A percentile compares a stretch with the other conserved stretches of the same genome.
These are phyloP conservation scores for Bugula neritina DNA, from an alignment of 2,888 invertebrate genomes.

Conservation along the genomic window DNA sequence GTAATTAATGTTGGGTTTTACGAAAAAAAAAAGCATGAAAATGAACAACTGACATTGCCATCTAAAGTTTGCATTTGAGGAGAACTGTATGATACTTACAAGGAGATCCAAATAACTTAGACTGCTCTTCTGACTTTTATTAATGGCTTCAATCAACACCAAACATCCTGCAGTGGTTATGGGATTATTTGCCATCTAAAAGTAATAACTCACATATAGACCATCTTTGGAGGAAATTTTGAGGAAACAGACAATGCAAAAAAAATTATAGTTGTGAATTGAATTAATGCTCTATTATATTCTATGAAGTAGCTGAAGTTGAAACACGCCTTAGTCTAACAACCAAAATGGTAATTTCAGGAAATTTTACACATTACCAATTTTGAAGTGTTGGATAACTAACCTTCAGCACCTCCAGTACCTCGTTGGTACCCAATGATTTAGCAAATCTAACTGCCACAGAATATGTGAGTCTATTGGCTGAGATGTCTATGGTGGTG, in stretches of 20 bases:
- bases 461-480: conserved; percentile 46
- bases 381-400: too few relatives aligned
- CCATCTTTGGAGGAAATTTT: too few relatives aligned
- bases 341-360: too few relatives aligned
- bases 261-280: background rate
- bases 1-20: too few relatives aligned
- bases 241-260: background rate
- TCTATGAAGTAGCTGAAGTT: too few relatives aligned
- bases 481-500: conserved; percentile 45
- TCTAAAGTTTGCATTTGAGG: too few relatives aligned
- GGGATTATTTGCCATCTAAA: conserved; percentile 51
- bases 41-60: too few relatives aligned
- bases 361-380: too few relatives aligned
- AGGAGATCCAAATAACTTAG: conserved; percentile 45
- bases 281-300: too few relatives aligned
- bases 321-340: too few relatives aligned
- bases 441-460: conserved; percentile 43
- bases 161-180: conserved; percentile 50
- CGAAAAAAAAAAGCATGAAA: too few relatives aligned
- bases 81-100: conserved; percentile 36
- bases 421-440: conserved; percentile 44
- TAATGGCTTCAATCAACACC: conserved; percentile 42
- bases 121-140: conserved; percentile 41
- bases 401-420: conserved; percentile 42
- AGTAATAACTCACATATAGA: conserved; percentile 27